Evolutionary conservation across 1,140 invertebrate species (phyloP).

Genomic region (Brachionus sp.): DNA sequence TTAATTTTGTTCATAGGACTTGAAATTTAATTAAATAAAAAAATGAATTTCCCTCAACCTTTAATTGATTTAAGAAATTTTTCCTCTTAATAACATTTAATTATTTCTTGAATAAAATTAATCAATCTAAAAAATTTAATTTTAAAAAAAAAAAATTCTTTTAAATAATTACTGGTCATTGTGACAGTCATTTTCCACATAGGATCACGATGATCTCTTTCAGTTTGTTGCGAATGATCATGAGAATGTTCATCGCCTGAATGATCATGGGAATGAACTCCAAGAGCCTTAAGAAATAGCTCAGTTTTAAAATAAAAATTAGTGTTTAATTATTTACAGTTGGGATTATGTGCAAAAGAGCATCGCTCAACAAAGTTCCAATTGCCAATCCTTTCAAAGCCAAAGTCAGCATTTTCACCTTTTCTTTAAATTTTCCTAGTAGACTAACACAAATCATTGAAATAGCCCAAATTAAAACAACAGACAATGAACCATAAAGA

Average conservation of each 20-base stretch:
- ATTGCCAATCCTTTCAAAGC: slow-evolving; percentile 52
- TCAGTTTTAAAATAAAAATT: background rate
- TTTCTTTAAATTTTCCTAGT: background rate
- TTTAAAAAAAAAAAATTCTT: background rate
- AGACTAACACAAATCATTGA: slow-evolving; percentile 17
- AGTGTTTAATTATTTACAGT: background rate
- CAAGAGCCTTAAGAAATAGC: background rate
- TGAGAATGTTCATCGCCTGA: background rate
- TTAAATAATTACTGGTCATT: background rate
- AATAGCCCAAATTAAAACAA: background rate
- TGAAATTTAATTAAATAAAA: no score
- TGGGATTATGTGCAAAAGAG: slow-evolving; percentile 60
- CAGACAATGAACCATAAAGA: background rate
- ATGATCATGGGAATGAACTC: background rate
- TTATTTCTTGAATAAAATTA: background rate
- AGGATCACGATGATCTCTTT: slow-evolving; percentile 6
- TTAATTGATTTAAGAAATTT: no score
- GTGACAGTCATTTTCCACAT: slow-evolving; percentile 24
- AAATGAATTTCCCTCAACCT: no score
- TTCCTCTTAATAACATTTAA: no score
- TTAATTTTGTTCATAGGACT: no score
- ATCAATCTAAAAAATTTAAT: background rate
- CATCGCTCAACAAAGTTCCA: slow-evolving; percentile 59
- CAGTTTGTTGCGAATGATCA: background rate
- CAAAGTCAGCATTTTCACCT: background rate